phyloP scores from a whole-genome alignment of 1,140 invertebrate genomes.

The Eueides isabella region DNA sequence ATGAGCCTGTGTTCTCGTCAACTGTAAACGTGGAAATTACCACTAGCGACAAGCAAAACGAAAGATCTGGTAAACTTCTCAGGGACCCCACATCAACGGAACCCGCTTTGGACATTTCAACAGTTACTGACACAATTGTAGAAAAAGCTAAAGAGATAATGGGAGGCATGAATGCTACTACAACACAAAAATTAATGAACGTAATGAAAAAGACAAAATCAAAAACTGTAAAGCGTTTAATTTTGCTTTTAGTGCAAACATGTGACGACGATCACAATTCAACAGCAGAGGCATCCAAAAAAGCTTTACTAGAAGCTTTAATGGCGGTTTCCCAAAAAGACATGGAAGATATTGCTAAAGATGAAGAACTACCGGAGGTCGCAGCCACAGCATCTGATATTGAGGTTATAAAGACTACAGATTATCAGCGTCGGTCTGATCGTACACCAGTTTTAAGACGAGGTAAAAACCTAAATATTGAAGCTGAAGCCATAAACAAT shows the following conservation, averaged over 20 bases:
- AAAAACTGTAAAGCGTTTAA: conserved; percentile 87
- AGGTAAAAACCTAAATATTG: conserved; percentile 70
- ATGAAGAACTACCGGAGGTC: conserved; percentile 57
- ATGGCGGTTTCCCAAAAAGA: conserved; percentile 83
- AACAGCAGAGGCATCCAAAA: conserved; percentile 85
- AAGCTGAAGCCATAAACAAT: conserved; percentile 64
- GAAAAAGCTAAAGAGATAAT: conserved; percentile 88
- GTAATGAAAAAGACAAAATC: conserved; percentile 92
- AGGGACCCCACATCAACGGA: conserved; percentile 66
- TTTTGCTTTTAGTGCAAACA: conserved; percentile 89
- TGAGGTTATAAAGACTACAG: conserved; percentile 55
- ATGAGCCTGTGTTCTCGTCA: conserved; percentile 51
- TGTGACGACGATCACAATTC: conserved; percentile 88
- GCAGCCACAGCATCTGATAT: conserved; percentile 55
- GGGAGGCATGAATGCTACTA: conserved; percentile 88
- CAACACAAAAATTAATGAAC: conserved; percentile 87
- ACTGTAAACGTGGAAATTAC: conserved; percentile 56
- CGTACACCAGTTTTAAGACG: conserved; percentile 58
- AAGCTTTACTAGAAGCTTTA: conserved; percentile 85
- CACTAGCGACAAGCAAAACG: conserved; percentile 47
- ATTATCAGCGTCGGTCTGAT: conserved; percentile 60
- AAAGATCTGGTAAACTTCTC: conserved; percentile 60
- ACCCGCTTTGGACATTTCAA: conserved; percentile 65
- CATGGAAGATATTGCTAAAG: conserved; percentile 78
- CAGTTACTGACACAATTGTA: conserved; percentile 82